Conservation (phyloP, 2,113 vertebrate species). For the Strix aluco region DNA sequence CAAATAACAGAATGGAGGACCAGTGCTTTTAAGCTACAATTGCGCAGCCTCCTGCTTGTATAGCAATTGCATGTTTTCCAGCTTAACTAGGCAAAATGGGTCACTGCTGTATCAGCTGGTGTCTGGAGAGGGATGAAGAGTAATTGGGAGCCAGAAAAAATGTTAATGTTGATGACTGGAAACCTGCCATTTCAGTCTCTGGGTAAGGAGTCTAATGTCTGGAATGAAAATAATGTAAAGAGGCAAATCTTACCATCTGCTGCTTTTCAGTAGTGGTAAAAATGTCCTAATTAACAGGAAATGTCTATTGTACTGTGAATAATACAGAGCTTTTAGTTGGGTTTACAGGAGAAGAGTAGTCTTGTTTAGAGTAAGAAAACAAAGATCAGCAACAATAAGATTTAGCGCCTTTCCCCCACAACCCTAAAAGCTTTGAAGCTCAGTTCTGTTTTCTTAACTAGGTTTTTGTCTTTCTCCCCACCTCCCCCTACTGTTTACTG, state of each 20-base stretch:
- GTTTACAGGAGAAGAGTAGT: background rate
- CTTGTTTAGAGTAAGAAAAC: background rate
- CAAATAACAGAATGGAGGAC: background rate
- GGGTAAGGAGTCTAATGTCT: background rate
- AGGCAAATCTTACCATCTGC: conserved; percentile 52
- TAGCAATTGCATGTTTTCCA: conserved; percentile 15
- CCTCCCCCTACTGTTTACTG: background rate
- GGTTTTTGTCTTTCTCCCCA: background rate
- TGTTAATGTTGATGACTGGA: conserved; percentile 13
- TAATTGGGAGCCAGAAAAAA: conserved; percentile 45
- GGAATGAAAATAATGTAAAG: conserved; percentile 20
- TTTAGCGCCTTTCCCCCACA: background rate
- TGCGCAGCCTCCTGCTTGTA: background rate
- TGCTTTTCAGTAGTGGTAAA: background rate
- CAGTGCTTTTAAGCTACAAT: background rate
- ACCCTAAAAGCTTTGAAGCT: background rate
- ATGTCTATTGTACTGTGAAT: background rate
- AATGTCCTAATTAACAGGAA: background rate
- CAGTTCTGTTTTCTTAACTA: background rate
- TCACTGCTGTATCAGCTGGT: conserved; percentile 57
- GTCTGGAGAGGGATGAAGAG: conserved; percentile 40
- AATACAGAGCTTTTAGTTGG: background rate
- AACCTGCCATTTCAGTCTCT: conserved; percentile 49
- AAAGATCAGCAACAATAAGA: background rate
- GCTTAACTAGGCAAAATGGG: conserved; percentile 65